phyloP scores from a whole-genome alignment of 2,113 vertebrate species.

The Sciurus niger region DNA sequence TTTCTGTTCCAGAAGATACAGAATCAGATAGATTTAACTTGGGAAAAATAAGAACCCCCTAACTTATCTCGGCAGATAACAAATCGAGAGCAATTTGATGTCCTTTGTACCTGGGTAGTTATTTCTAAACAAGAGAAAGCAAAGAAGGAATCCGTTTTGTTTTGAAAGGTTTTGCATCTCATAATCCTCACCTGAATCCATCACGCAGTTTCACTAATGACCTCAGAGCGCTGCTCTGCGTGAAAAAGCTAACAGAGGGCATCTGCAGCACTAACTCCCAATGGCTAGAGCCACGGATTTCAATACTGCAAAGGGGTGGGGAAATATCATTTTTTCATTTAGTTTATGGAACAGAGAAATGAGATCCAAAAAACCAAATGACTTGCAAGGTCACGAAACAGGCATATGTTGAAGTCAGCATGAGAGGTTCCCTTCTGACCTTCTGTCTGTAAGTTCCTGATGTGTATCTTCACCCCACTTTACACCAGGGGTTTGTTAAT shows the following conservation, averaged over 20 bases:
- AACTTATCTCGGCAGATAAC: not conserved
- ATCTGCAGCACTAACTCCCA: no score
- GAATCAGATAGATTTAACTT: not conserved
- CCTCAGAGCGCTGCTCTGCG: not conserved
- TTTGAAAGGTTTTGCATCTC: not conserved
- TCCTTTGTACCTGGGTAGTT: not conserved
- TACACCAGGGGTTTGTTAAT: not conserved
- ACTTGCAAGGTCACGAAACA: not conserved
- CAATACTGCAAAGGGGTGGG: not conserved
- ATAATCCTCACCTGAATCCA: not conserved
- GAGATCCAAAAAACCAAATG: not conserved
- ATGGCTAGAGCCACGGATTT: not conserved
- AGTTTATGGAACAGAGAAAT: slow-evolving; percentile 15
- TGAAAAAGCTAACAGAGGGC: not conserved
- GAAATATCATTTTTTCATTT: not conserved
- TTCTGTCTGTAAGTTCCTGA: not conserved
- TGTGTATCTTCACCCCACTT: not conserved
- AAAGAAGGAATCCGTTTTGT: not conserved
- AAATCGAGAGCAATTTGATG: not conserved
- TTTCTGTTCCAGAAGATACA: not conserved
- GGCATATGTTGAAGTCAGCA: not conserved
- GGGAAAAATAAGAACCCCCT: not conserved
- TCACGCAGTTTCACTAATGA: not conserved
- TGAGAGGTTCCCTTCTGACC: not conserved
- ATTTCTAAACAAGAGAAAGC: not conserved